Percentiles rank a stretch among this genome's conserved stretches.
phyloP scores from a whole-genome alignment of 1,140 invertebrate species.

The Procambarus clarkii region DNA sequence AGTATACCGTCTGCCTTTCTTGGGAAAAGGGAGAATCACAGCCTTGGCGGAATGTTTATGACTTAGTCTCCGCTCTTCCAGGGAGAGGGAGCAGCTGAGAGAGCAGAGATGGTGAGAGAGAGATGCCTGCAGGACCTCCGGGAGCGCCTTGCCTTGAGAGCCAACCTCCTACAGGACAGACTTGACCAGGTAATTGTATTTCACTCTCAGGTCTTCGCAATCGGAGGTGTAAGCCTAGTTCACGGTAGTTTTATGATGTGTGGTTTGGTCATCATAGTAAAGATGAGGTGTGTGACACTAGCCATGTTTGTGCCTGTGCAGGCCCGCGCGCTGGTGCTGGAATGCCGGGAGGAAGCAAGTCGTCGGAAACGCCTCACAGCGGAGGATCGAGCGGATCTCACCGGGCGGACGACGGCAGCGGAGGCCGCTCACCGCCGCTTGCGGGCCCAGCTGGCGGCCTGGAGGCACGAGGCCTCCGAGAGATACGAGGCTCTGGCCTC shows the following conservation, averaged over 20 bases:
- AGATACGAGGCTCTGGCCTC: slow-evolving; percentile 35
- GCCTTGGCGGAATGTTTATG: no score
- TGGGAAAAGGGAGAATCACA: no score
- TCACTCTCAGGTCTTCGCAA: no score
- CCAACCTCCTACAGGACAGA: slow-evolving; percentile 55
- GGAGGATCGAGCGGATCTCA: slow-evolving; percentile 31
- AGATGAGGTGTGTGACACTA: not conserved
- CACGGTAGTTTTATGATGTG: no score
- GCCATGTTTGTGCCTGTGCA: not conserved
- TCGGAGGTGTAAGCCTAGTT: no score
- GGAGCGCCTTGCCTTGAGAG: slow-evolving; percentile 53
- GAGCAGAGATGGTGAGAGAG: slow-evolving; percentile 37
- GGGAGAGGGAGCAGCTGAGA: not conserved
- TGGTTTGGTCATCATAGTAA: no score
- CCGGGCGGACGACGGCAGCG: slow-evolving; percentile 22
- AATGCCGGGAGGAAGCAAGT: slow-evolving; percentile 33
- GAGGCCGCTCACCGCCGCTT: slow-evolving; percentile 51
- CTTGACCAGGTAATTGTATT: slow-evolving; percentile 44
- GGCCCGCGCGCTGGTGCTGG: slow-evolving; percentile 27
- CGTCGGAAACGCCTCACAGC: slow-evolving; percentile 46
- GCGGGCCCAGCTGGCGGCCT: slow-evolving; percentile 43
- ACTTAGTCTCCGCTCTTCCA: not conserved
- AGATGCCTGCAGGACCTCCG: slow-evolving; percentile 53
- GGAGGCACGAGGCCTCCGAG: slow-evolving; percentile 46
- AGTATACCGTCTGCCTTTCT: no score